Conservation (phyloP, 2,113 vertebrate species). For the Trochalopteron elliotii region DNA sequence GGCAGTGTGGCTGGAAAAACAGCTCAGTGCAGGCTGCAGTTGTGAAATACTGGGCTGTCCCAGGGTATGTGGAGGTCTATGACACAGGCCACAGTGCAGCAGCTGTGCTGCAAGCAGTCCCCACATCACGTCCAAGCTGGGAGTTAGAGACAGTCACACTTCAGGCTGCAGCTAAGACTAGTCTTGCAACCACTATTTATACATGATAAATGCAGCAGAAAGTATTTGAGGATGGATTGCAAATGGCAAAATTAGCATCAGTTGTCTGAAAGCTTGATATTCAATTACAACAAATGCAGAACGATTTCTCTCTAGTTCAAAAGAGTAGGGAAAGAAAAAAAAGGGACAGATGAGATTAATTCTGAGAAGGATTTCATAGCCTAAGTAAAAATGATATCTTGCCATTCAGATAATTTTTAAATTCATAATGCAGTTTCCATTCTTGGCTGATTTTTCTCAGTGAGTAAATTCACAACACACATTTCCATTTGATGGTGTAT, state of each 20-base stretch:
- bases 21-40: background rate
- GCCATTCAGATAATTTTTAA: background rate
- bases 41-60: background rate
- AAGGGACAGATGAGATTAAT: background rate
- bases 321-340: background rate
- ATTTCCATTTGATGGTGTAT: background rate
- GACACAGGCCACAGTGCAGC: accelerated
- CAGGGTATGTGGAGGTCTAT: accelerated
- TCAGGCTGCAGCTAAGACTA: background rate
- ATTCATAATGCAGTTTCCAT: background rate
- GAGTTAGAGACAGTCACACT: background rate
- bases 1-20: background rate
- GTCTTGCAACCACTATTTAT: background rate
- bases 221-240: background rate
- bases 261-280: background rate
- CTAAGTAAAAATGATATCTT: background rate
- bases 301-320: background rate
- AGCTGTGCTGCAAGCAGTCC: background rate
- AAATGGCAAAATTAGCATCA: background rate
- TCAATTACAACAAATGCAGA: background rate
- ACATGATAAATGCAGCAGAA: background rate
- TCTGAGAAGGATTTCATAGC: background rate
- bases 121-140: background rate
- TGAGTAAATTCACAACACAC: background rate
- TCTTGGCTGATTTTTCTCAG: background rate